phyloP scores from a whole-genome alignment of 1,140 invertebrate genomes.

The Trichomalopsis sarcophagae region DNA sequence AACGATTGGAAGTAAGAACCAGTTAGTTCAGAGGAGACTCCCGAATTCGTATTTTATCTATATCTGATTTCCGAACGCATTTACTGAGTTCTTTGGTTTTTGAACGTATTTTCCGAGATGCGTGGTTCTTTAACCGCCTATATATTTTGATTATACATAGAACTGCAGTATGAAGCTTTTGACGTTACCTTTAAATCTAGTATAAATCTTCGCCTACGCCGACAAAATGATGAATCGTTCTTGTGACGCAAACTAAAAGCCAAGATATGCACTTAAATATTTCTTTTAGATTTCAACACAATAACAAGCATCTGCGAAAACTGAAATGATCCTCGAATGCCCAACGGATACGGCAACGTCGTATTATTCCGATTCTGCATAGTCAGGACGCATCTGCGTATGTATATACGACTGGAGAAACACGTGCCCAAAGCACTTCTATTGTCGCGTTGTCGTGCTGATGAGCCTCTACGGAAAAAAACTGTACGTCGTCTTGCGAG shows the following conservation, averaged over 20 bases:
- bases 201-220: not conserved
- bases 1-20: too few relatives aligned
- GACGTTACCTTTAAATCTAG: too few relatives aligned
- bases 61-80: too few relatives aligned
- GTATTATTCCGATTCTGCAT: conserved; percentile 32
- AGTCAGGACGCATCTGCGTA: conserved; percentile 24
- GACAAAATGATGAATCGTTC: conserved; percentile 10
- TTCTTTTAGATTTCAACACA: not conserved
- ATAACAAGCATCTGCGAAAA: conserved; percentile 36
- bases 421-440: not conserved
- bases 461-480: not conserved
- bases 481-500: not conserved
- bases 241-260: conserved; percentile 24
- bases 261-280: not conserved
- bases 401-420: conserved; percentile 23
- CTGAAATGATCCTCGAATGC: conserved; percentile 1
- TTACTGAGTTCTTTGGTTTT: too few relatives aligned
- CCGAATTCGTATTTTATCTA: too few relatives aligned
- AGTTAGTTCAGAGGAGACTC: too few relatives aligned
- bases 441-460: not conserved
- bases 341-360: not conserved
- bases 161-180: too few relatives aligned
- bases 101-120: too few relatives aligned
- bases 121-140: too few relatives aligned
- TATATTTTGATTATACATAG: too few relatives aligned